phyloP scores from a whole-genome alignment of 2,113 vertebrate genomes.

The Cephalopholis sonnerati region DNA sequence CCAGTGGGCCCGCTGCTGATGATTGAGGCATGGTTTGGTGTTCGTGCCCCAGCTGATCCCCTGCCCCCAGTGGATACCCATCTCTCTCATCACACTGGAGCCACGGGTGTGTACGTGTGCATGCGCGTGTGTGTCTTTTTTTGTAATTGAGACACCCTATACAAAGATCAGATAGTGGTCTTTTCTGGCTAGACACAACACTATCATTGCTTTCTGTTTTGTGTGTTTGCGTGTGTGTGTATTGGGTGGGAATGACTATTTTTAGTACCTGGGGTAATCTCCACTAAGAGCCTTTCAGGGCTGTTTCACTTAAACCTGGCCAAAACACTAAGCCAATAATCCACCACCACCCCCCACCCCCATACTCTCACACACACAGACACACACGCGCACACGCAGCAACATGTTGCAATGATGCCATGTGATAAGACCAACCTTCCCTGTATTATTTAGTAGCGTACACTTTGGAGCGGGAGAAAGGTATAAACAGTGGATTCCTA shows the following conservation, averaged over 20 bases:
- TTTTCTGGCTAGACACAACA: conserved; percentile 88
- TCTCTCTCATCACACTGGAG: conserved; percentile 57
- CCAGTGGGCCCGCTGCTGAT: conserved; percentile 67
- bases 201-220: conserved; percentile 85
- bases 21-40: conserved; percentile 73
- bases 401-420: conserved; percentile 58
- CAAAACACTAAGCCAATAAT: conserved; percentile 97
- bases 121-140: conserved; percentile 30
- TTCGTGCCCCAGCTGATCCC: conserved; percentile 77
- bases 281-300: conserved; percentile 91
- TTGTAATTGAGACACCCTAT: conserved; percentile 62
- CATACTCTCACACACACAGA: background rate
- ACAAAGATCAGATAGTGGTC: conserved; percentile 68
- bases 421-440: conserved; percentile 51
- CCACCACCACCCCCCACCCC: conserved; percentile 60
- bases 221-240: conserved; percentile 20
- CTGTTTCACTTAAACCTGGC: conserved; percentile 93
- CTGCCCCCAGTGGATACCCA: conserved; percentile 60
- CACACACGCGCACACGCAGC: conserved; percentile 42
- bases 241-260: conserved; percentile 86
- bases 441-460: conserved; percentile 78
- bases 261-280: conserved; percentile 95
- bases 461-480: conserved; percentile 46
- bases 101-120: conserved; percentile 30
- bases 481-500: conserved; percentile 55